Evolutionary conservation across 2,888 invertebrate genomes (phyloP), one percentile per base, ranked within the genome.

Genomic region (Drosophila peninsularis): DNA sequence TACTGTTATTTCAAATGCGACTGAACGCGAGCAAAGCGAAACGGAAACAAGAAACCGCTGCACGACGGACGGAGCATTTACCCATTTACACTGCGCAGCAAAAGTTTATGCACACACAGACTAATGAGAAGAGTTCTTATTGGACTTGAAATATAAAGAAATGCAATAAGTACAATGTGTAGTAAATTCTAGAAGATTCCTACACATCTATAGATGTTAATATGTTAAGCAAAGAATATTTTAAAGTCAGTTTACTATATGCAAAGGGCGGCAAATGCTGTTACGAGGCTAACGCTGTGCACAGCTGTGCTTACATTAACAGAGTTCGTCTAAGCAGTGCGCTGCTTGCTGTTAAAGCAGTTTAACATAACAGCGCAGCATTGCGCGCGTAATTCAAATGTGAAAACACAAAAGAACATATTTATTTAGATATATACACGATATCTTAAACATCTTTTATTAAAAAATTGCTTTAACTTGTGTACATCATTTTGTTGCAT

Each of bases 31-130:
- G 71, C 69, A 63, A 77, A 78, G 63, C 78, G 67, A 55, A 79
- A 72, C 77, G 80, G 75, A 78, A 78, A 74, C 71, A 67, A 80
- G 74, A 80, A 76, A 80, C 77, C 70, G 66, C 73, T 64, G 70
- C 63, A 47, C 67, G 47, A 45, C 39, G 41, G 47, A 45, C 39
- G 41, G 37, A 62, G 49, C 70, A 45, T 36, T 73, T 74, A 57
- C 56, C 73, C 67, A 67, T 54, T 68, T 68, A 72, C 77, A 76
- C 42, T 72, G 68, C 39, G 52, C 68, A 57, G n/a, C 61, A 72
- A 58, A 27, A 61, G 44, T 68, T 47, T 30, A 27, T 49, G 45
- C 10, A 19, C 27, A 2, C 5, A 10, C 9, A 14, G 13, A 3
- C 4, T 11, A 13, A 14, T n/a, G 21, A n/a, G 7, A 5, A 9